phyloP scores from a whole-genome alignment of 2,113 vertebrate genomes.

The Nipponia nippon region DNA sequence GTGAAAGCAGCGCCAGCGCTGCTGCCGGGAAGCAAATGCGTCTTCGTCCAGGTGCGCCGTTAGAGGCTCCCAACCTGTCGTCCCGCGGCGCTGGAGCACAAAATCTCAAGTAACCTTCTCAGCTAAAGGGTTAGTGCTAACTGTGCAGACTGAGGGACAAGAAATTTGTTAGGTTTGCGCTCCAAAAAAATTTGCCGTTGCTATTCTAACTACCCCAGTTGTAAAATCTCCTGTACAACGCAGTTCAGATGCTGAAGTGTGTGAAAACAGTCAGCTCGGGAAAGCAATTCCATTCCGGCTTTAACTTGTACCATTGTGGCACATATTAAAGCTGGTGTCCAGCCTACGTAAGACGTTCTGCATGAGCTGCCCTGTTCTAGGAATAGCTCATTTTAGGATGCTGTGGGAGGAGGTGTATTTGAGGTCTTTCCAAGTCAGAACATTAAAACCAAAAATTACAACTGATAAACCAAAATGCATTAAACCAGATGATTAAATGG shows the following conservation, averaged over 20 bases:
- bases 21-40: not conserved
- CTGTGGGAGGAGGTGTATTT: not conserved
- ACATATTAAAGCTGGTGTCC: not conserved
- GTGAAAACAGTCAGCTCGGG: not conserved
- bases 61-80: not conserved
- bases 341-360: not conserved
- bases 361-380: not conserved
- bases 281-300: not conserved
- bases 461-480: not conserved
- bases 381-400: not conserved
- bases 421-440: not conserved
- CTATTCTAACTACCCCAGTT: not conserved
- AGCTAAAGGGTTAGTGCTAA: not conserved
- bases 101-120: not conserved
- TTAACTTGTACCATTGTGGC: not conserved
- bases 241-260: not conserved
- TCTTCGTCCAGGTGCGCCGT: not conserved
- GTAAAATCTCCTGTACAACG: not conserved
- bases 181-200: not conserved
- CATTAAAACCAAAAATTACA: not conserved
- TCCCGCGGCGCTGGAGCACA: rapidly evolving
- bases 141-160: not conserved
- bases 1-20: not conserved
- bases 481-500: not conserved
- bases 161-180: not conserved